Evolutionary conservation across 2,888 invertebrate genomes (phyloP), one percentile per base, ranked within the genome.

Genomic region (Hyalella azteca): DNA sequence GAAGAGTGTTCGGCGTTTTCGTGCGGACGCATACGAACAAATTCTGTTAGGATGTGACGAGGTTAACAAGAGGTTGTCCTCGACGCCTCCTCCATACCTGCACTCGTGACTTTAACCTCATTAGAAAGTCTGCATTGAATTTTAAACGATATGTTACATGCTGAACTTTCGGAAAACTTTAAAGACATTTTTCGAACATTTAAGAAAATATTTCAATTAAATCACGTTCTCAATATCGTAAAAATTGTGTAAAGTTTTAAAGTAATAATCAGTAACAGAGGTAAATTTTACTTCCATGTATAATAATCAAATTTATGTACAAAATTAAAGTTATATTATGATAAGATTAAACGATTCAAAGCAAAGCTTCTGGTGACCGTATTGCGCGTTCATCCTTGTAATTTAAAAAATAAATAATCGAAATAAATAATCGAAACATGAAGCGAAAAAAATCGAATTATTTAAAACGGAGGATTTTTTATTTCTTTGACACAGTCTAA

Each of bases 21-120:
- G 9, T 29, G 29, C 54, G 54, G 54, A 54, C 54, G 29, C 54
- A 54, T 54, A n/a, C 50, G 54, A 54, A 54, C 54, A 54, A 54
- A 54, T 54, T 54, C 54, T 29, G 29, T 54, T 26, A 54, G 26
- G 29, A 54, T 26, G 54, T 54, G 29, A 54, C 26, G 54, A 54
- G 26, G 26, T 26, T 54, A 22, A 29, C 5, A 22, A 54, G 54
- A 13, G 54, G 22, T 13, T 54, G 54, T 54, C 54, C 54, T 13
- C 26, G 22, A 26, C 54, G 26, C 13, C 22, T 22, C 54, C 54
- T 5, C 29, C 26, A 54, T 11, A 9, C 54, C 13, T 3, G 54
- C 26, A n/a, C n/a, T n/a, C 13, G 26, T 29, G 26, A 54, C 54
- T 54, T 50, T n/a, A 1, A 22, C 50, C n/a, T 50, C 5, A 22